phyloP scores from a whole-genome alignment of 2,797 vertebrate genomes.

The Pangasius macronema region DNA sequence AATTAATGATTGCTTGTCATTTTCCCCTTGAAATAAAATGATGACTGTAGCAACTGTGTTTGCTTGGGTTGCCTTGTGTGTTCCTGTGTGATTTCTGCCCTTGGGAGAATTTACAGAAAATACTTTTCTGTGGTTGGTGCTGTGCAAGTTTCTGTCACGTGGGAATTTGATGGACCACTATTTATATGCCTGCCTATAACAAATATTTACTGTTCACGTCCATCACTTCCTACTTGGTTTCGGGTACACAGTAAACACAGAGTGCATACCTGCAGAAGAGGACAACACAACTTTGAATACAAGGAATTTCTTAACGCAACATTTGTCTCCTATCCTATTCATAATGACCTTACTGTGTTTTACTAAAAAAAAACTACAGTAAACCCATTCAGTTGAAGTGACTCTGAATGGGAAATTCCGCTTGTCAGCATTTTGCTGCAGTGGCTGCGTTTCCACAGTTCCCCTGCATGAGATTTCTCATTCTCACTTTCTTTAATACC shows the following conservation, averaged over 20 bases:
- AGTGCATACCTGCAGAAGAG: conserved; percentile 3
- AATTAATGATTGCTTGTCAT: conserved; percentile 80
- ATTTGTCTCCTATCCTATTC: not conserved
- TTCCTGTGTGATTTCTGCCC: not conserved
- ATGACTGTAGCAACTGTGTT: conserved; percentile 67
- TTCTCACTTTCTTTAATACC: conserved; percentile 20
- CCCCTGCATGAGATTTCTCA: conserved; percentile 15
- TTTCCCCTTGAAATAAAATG: conserved; percentile 81
- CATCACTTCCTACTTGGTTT: conserved; percentile 21
- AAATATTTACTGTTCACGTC: conserved; percentile 53
- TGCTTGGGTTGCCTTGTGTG: conserved; percentile 17
- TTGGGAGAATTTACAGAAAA: not conserved
- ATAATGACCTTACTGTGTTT: not conserved
- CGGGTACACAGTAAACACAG: not conserved
- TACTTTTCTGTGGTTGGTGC: conserved; percentile 2
- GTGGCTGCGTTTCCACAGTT: not conserved
- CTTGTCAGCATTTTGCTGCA: not conserved
- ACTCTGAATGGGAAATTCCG: not conserved
- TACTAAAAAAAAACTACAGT: not conserved
- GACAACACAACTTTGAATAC: not conserved
- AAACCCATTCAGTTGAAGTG: not conserved
- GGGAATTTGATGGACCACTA: conserved; percentile 11
- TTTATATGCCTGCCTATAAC: conserved; percentile 21
- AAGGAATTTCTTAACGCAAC: not conserved
- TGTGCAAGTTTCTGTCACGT: conserved; percentile 32